Percentiles rank a stretch among this genome's conserved stretches.
Conservation (phyloP, 2,113 vertebrate species). For the Galemys pyrenaicus region DNA sequence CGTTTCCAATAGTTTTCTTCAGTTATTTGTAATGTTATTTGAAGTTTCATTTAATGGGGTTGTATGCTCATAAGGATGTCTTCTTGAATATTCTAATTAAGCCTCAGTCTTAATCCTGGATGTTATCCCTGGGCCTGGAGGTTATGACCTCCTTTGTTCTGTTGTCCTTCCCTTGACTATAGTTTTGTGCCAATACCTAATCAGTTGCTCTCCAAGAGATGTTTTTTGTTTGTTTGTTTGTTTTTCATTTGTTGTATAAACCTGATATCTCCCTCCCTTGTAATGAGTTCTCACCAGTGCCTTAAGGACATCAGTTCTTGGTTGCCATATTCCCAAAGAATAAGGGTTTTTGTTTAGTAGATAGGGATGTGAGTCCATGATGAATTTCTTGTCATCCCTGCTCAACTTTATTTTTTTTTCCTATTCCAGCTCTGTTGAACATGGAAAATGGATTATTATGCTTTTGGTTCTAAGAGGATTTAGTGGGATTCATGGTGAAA, state of each 20-base stretch:
- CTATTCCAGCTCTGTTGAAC: not conserved
- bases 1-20: not conserved
- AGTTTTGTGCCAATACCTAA: not conserved
- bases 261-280: not conserved
- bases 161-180: not conserved
- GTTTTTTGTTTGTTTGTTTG: too few species aligned
- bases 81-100: not conserved
- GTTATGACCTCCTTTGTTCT: not conserved
- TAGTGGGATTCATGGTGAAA: not conserved
- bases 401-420: not conserved
- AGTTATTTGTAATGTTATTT: not conserved
- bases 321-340: not conserved
- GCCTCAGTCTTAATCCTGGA: not conserved
- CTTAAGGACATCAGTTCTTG: not conserved
- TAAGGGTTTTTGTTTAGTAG: not conserved
- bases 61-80: not conserved
- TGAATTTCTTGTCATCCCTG: not conserved
- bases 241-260: not conserved
- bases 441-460: not conserved
- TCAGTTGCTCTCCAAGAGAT: not conserved
- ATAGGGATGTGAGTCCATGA: not conserved
- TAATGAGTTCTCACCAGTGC: not conserved
- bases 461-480: accelerated
- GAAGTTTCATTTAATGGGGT: not conserved
- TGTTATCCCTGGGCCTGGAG: not conserved